These are phyloP conservation scores for Elmis aenea DNA, from an alignment of 2,888 invertebrate genomes.

Conservation along the genomic window DNA sequence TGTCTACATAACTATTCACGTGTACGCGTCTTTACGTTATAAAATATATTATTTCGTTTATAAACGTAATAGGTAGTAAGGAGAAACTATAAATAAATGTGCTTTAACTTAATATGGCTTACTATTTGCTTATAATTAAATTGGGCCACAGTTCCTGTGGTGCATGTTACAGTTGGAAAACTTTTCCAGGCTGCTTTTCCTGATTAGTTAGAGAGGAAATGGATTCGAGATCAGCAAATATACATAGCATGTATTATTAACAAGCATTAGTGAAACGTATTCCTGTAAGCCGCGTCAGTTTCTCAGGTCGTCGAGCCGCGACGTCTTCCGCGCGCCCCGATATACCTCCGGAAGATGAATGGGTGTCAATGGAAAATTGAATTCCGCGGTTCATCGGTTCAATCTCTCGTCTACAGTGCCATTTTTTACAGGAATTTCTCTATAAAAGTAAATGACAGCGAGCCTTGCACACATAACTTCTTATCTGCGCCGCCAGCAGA, in stretches of 20 bases:
- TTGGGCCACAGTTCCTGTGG: too few relatives aligned
- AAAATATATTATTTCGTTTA: too few relatives aligned
- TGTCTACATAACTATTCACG: too few relatives aligned
- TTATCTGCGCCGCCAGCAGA: slow-evolving; percentile 35
- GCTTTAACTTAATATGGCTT: too few relatives aligned
- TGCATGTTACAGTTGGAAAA: too few relatives aligned
- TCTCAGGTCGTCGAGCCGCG: slow-evolving; percentile 15
- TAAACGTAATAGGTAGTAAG: too few relatives aligned
- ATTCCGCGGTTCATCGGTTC: slow-evolving; percentile 65
- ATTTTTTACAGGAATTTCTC: slow-evolving; percentile 41
- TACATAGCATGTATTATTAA: slow-evolving; percentile 18
- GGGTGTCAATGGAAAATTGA: slow-evolving; percentile 63
- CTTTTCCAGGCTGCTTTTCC: too few relatives aligned
- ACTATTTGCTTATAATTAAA: too few relatives aligned
- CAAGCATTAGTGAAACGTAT: slow-evolving; percentile 13
- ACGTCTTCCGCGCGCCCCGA: slow-evolving; percentile 13
- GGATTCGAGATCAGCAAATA: too few relatives aligned
- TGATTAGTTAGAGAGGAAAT: too few relatives aligned
- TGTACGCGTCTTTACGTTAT: too few relatives aligned
- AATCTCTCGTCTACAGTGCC: slow-evolving; percentile 44
- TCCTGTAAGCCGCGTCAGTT: slow-evolving; percentile 16
- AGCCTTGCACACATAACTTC: slow-evolving; percentile 38
- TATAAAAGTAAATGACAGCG: slow-evolving; percentile 40
- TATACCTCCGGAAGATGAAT: slow-evolving; percentile 35
- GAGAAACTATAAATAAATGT: too few relatives aligned